Base-by-base conservation (phyloP, 1,140 invertebrate genomes). In the Schmidtea mediterranea region DNA sequence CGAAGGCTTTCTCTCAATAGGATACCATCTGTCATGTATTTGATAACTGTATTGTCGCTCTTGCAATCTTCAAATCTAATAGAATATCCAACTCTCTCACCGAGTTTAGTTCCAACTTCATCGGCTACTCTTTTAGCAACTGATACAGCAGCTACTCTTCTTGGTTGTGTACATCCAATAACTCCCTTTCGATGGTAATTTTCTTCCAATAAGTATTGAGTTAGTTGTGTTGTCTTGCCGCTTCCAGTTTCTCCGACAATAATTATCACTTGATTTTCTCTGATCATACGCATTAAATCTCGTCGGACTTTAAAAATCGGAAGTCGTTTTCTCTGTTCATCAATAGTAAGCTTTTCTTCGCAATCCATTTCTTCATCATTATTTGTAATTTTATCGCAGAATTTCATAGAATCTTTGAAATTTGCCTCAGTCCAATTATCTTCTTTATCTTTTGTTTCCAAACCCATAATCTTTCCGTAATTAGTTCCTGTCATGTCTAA, bases 61-160 rank as follows among this genome's bases (percentile, higher is more conserved):
- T 92, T 97, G 61, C 89, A 97, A 65, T 98, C 92, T 66, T 98
- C 92, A 69, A 98, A 98, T 59, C 92, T 80, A 60, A 98, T 98
- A 9, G 90, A 86, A 68, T 98, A 98, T 15, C 92, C 92, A 23
- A 95, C 81, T 26, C 70, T 66, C 43, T 71, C 62, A n/a, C 70
- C 70, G 26, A 97, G 65, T 55, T 78, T 75, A 1, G 79, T 79
- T 22, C 74, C 73, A 82, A 95, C 92, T 72, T 98, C 92, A 65
- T 98, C 90, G 21, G 86, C 80, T 2, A 98, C 92, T 59, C 92
- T 74, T 66, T 97, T 97, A 2, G 92, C 92, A 5, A 97, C 90
- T 6, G 82, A 87, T 90, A 98, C 95, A 36, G 90, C 90, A 38
- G 92, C 90, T 0, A 98, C 84, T 58, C 90, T 71, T 43, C 89